Percentiles rank a stretch among this genome's conserved stretches.
Conservation (phyloP, 2,113 vertebrate genomes). For the Cavia porcellus region DNA sequence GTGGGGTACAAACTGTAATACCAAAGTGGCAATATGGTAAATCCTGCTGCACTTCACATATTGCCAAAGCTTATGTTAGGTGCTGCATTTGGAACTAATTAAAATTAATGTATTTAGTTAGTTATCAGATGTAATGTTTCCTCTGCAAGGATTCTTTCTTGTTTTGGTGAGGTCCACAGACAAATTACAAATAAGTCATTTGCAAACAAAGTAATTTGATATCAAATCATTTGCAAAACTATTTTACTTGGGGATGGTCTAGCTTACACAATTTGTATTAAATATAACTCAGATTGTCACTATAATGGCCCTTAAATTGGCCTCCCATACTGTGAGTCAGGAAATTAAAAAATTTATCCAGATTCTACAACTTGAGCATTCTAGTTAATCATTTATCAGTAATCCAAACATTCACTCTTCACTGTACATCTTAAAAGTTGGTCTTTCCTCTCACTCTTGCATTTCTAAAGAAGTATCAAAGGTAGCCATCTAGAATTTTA, state of each 20-base stretch:
- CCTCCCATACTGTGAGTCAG: neutral
- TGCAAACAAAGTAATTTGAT: neutral
- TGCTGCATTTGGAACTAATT: neutral
- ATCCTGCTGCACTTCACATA: neutral
- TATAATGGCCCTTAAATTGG: neutral
- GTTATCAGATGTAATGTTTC: neutral
- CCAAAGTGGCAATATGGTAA: too few species aligned
- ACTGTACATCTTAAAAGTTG: neutral
- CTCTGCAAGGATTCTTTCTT: neutral
- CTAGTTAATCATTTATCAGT: neutral
- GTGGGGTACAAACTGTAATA: neutral
- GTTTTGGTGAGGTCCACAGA: neutral
- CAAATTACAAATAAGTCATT: neutral
- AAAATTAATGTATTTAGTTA: too few species aligned
- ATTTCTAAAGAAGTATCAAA: neutral
- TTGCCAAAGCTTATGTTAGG: neutral
- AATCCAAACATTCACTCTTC: neutral
- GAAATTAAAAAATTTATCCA: neutral
- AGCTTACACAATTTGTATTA: neutral
- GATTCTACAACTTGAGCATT: neutral
- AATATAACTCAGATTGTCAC: neutral
- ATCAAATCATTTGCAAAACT: neutral
- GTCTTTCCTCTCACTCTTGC: too few species aligned
- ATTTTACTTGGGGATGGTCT: neutral
- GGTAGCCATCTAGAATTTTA: neutral